Conservation (phyloP, 1,140 invertebrate species). For the Bathynomus jamesi region DNA sequence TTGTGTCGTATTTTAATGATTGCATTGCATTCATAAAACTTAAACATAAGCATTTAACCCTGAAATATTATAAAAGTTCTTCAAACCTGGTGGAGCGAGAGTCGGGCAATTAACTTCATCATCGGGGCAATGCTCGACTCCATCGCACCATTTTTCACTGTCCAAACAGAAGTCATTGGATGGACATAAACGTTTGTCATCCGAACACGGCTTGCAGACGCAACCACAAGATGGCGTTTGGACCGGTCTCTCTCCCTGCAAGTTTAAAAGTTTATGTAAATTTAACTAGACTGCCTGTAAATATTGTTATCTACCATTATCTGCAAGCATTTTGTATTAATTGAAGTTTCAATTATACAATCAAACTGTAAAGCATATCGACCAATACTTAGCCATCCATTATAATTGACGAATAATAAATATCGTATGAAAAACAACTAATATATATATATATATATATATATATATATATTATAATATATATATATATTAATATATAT, state of each 20-base stretch:
- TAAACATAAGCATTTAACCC: too few species aligned
- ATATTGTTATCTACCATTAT: neutral
- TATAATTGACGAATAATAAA: too few species aligned
- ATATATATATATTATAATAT: neutral
- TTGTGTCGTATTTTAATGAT: too few species aligned
- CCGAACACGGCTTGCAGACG: conserved; percentile 62
- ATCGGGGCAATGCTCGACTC: conserved; percentile 70
- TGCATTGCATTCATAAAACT: too few species aligned
- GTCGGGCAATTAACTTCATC: conserved; percentile 64
- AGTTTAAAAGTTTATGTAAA: neutral
- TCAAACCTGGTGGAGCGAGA: conserved; percentile 37
- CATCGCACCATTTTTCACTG: conserved; percentile 66
- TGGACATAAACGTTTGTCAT: conserved; percentile 56
- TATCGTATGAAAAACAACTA: too few species aligned
- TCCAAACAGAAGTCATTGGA: conserved; percentile 66
- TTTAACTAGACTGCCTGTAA: neutral
- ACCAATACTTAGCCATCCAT: too few species aligned
- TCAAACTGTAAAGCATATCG: too few species aligned
- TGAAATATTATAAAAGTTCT: neutral
- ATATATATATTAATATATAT: conserved; percentile 1
- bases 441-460: conserved; percentile 6
- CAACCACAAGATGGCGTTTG: conserved; percentile 57
- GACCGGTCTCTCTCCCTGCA: conserved; percentile 48
- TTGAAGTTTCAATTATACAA: too few species aligned
- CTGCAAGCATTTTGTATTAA: neutral